Evolutionary conservation across 1,140 invertebrate species (phyloP).

Genomic region (Paramacrobiotus metropolitanus): DNA sequence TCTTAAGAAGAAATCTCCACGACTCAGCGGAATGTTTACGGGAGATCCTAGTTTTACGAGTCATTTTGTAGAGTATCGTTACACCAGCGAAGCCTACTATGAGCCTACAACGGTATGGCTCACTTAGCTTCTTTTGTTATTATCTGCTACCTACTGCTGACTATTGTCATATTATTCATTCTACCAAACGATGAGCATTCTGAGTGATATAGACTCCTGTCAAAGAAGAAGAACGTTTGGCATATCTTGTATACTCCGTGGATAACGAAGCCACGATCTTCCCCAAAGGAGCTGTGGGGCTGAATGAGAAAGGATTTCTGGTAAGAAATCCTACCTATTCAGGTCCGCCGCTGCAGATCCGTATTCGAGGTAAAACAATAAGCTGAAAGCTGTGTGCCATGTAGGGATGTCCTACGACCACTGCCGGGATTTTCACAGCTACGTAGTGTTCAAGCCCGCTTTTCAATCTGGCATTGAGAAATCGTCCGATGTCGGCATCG

Average conservation of each 20-base stretch:
- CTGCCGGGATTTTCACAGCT: background rate
- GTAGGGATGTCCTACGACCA: background rate
- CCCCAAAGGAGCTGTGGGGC: constrained; percentile 8
- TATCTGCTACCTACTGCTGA: no score
- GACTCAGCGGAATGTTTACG: background rate
- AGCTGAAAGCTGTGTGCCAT: no score
- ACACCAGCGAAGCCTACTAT: background rate
- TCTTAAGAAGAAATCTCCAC: background rate
- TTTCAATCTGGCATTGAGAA: background rate
- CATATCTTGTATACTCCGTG: constrained; percentile 9
- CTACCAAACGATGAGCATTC: no score
- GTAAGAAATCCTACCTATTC: background rate
- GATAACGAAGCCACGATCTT: constrained; percentile 6
- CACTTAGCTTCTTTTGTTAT: no score
- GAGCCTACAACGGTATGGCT: background rate
- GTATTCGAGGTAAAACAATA: no score
- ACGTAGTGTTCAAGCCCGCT: background rate
- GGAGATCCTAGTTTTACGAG: background rate
- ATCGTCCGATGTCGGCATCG: background rate
- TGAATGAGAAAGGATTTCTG: constrained; percentile 5
- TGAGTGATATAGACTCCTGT: constrained; percentile 12
- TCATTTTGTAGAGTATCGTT: background rate
- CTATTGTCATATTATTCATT: no score
- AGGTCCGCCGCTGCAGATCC: background rate
- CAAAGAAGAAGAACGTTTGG: constrained; percentile 11